Evolutionary conservation across 2,797 vertebrate species (phyloP), one percentile per base, ranked within the genome.

Genomic region (Pseudochirops corinnae): DNA sequence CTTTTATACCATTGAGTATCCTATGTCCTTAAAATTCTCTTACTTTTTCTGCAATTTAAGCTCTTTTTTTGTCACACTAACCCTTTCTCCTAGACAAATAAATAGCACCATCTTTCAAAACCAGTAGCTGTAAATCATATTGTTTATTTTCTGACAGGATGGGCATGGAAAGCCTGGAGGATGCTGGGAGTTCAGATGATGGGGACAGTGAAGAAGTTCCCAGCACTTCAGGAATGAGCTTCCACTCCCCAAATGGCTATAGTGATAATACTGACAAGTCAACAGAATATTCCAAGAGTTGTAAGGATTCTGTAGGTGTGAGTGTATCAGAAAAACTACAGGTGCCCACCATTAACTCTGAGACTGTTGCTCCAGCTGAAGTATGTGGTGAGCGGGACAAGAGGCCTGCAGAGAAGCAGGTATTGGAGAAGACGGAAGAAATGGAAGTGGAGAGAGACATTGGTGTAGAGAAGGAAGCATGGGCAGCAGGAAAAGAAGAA

Each of bases 131-230:
- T n/a, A 74, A 46, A 18, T 33, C 1, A 11, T 57, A 29, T 91
- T 82, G 52, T 50, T 39, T 28, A 28, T 93, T 93, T 93, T 97
- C 16, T 96, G 12, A 12, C 96, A 99, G 99, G 99, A 96, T 98
- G 24, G 98, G 98, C 21, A 24, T 99, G 94, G 98, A 98, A 93
- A 99, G 97, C 13, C 62, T 99, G 90, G 99, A 99, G 1, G 98
- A 98, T 7, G 55, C 97, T 92, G 99, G 98, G 56, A 99, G 99
- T 0, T 98, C 99, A 9, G 98, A 98, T 0, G 99, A 98, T 0
- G 98, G 98, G 56, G 98, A 97, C 9, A 97, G 93, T 18, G 98
- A 98, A 56, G 97, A 96, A 93, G 7, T 96, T 96, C 91, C 98
- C 94, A 46, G 95, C 9, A 31, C 97, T 24, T 97, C 98, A 56